Base-by-base conservation (phyloP, 2,888 invertebrate species). In the Bhutanitis thaidina region DNA sequence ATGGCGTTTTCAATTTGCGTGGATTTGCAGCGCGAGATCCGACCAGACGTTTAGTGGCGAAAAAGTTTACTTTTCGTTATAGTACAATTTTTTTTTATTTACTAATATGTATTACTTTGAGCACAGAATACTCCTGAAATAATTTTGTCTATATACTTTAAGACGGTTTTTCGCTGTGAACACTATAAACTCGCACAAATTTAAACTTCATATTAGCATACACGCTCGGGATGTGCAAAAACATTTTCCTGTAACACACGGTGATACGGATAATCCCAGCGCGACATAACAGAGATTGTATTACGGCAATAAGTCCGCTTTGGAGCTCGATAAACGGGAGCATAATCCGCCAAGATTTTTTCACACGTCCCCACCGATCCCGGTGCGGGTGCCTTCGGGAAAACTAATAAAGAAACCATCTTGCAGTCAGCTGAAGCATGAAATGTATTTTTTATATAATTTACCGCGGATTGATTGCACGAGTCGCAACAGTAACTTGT, bases 361-460 rank as follows among this genome's bases (percentile, higher is more conserved):
- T 88, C 87, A 87, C 88, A 87, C 88, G 84, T 86, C 82, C 79
- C 83, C 77, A 73, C 68, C 70, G 58, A 53, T 57, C 63, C 64
- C 59, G 56, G 61, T 57, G 58, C 58, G 57, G 62, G 62, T 62
- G 78, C 80, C 82, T 69, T 68, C 76, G 74, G 82, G 80, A 84
- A 88, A 88, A 88, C 87, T 90, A 90, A 90, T 90, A 89, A 89
- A 86, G 87, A 88, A 87, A 86, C 89, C 88, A 90, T 90, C 85
- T 86, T 78, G 77, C 73, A 64, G 83, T 69, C 87, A 84, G 81
- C 88, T 89, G 82, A 82, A 78, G 89, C 90, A 80, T 90, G 90
- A 90, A 90, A 90, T 90, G 89, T 90, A 86, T 90, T 90, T 90
- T 90, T 90, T 90, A 90, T 90, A 87, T 88, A 90, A 90, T 90